Conservation (phyloP, 2,797 vertebrate species). For the Rhinichthys osculus region DNA sequence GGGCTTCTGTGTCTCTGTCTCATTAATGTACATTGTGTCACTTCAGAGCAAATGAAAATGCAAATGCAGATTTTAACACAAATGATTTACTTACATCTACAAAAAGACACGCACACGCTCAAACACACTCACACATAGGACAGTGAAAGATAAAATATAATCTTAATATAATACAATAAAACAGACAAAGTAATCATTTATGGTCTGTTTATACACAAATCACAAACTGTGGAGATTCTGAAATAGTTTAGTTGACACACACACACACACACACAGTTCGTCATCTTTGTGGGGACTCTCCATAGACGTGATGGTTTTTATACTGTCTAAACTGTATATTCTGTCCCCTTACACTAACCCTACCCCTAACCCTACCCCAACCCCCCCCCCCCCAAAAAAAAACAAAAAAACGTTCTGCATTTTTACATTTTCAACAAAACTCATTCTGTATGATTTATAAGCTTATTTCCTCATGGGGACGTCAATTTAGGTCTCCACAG, state of each 20-base stretch:
- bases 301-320: too few species aligned
- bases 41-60: constrained; percentile 18
- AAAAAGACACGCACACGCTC: constrained; percentile 1
- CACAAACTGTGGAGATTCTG: not conserved
- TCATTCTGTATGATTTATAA: too few species aligned
- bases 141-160: constrained; percentile 9
- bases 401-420: too few species aligned
- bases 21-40: constrained; percentile 27
- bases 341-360: too few species aligned
- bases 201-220: constrained; percentile 19
- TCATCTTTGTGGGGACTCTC: too few species aligned
- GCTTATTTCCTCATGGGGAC: too few species aligned
- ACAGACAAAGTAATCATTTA: constrained; percentile 27
- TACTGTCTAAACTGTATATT: too few species aligned
- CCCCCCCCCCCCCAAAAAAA: too few species aligned
- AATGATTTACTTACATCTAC: constrained; percentile 32
- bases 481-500: too few species aligned
- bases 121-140: not conserved
- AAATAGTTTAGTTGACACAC: not conserved
- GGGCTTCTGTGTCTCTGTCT: constrained; percentile 47
- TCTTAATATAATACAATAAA: constrained; percentile 23
- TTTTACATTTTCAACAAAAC: too few species aligned
- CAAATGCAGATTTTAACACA: constrained; percentile 30
- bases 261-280: not conserved
- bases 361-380: too few species aligned